Percentiles rank a stretch among this genome's conserved stretches.
phyloP scores from a whole-genome alignment of 1,140 invertebrate species.

The Heliconius hermathena region DNA sequence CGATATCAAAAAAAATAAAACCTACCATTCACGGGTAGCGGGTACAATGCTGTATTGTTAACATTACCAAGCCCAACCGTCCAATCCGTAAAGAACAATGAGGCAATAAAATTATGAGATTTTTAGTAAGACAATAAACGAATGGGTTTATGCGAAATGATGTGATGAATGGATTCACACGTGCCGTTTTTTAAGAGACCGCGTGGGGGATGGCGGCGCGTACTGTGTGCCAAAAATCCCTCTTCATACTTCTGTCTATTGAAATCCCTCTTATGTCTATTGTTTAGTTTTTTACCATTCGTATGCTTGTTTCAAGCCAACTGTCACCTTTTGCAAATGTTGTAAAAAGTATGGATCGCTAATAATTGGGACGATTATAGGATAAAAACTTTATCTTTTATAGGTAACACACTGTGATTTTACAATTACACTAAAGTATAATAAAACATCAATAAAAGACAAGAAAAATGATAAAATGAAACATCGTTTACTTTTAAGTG shows the following conservation, averaged over 20 bases:
- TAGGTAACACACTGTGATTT: too few species aligned
- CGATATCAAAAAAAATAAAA: conserved; percentile 56
- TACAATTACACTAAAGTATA: too few species aligned
- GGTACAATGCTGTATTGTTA: conserved; percentile 52
- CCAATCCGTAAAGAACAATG: conserved; percentile 32
- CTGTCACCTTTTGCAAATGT: neutral
- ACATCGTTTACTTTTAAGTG: too few species aligned
- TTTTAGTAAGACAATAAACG: conserved; percentile 36
- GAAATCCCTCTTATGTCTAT: neutral
- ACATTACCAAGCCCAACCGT: conserved; percentile 21
- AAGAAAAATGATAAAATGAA: too few species aligned
- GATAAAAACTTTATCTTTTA: too few species aligned
- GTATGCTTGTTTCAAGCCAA: neutral
- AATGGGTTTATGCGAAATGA: neutral
- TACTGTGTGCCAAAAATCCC: neutral
- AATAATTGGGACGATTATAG: neutral
- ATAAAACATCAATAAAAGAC: too few species aligned
- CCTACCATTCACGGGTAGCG: conserved; percentile 42
- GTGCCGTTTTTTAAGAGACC: conserved; percentile 11
- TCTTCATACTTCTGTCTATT: neutral
- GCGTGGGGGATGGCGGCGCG: neutral
- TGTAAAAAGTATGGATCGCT: neutral
- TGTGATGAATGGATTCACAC: conserved; percentile 18
- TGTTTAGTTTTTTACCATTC: neutral
- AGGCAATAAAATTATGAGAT: conserved; percentile 29